These are phyloP conservation scores for Metallyticus violacea DNA, from an alignment of 2,888 invertebrate species.

Conservation along the genomic window DNA sequence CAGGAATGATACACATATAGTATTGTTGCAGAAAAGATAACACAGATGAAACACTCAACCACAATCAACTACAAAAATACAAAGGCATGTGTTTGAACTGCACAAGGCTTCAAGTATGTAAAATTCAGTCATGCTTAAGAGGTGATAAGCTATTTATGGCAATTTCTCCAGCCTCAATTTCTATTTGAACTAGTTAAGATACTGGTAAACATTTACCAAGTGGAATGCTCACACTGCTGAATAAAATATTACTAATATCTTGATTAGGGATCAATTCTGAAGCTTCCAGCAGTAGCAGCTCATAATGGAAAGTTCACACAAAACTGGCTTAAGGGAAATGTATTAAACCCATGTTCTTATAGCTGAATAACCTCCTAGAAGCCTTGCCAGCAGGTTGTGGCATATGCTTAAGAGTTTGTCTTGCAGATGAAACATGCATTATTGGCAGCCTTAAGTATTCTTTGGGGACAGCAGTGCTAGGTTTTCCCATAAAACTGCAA, in stretches of 20 bases:
- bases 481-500: not conserved
- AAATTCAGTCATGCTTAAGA: not conserved
- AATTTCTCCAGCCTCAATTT: not conserved
- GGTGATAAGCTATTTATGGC: too few relatives aligned
- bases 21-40: not conserved
- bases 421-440: not conserved
- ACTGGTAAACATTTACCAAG: not conserved
- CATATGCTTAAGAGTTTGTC: not conserved
- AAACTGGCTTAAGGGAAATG: not conserved
- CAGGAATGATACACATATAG: too few relatives aligned
- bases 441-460: not conserved
- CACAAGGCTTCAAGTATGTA: not conserved
- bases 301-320: not conserved
- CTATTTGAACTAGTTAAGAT: not conserved
- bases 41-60: not conserved
- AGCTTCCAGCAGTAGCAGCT: not conserved
- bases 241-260: not conserved
- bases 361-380: not conserved
- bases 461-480: not conserved
- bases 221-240: not conserved
- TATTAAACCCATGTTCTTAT: not conserved
- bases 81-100: not conserved
- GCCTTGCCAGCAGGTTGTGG: not conserved
- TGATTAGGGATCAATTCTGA: not conserved
- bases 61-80: not conserved